These are phyloP conservation scores for Physella acuta DNA, from an alignment of 1,140 invertebrate genomes.

Conservation along the genomic window DNA sequence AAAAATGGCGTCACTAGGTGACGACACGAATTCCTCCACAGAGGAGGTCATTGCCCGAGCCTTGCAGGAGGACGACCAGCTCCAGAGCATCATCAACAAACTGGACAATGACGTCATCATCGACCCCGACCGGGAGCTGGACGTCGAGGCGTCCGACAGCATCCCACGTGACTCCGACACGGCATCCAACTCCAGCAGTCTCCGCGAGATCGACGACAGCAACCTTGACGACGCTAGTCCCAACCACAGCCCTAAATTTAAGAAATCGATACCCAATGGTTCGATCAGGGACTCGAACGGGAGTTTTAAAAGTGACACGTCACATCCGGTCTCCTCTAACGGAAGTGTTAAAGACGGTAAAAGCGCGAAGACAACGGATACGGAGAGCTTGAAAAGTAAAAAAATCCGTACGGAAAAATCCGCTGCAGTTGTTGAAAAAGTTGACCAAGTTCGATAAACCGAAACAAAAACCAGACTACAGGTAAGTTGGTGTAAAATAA, in stretches of 20 bases:
- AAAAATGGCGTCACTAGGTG: conserved; percentile 3
- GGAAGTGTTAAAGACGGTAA: conserved; percentile 16
- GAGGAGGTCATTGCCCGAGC: conserved; percentile 18
- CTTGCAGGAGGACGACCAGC: conserved; percentile 8
- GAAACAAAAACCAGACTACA: conserved; percentile 25
- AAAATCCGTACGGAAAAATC: conserved; percentile 27
- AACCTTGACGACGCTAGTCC: conserved; percentile 15
- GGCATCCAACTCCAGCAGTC: conserved; percentile 27
- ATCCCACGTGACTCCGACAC: conserved; percentile 29
- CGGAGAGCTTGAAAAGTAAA: conserved; percentile 1
- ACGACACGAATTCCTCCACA: background rate
- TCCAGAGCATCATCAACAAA: conserved; percentile 16
- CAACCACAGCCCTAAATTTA: conserved; percentile 15
- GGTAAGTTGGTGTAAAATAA: too few relatives aligned
- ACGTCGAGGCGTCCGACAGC: background rate
- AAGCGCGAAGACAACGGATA: conserved; percentile 2
- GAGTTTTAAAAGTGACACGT: conserved; percentile 19
- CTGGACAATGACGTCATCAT: conserved; percentile 25
- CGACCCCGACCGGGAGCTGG: conserved; percentile 19
- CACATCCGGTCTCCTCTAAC: conserved; percentile 18
- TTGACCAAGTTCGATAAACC: conserved; percentile 50
- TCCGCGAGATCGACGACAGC: conserved; percentile 17
- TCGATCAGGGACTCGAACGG: conserved; percentile 5
- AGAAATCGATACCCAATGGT: background rate
- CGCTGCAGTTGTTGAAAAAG: conserved; percentile 41